Evolutionary conservation across 2,113 vertebrate genomes (phyloP), one percentile per base, ranked within the genome.

Genomic region (Accipiter cooperii): DNA sequence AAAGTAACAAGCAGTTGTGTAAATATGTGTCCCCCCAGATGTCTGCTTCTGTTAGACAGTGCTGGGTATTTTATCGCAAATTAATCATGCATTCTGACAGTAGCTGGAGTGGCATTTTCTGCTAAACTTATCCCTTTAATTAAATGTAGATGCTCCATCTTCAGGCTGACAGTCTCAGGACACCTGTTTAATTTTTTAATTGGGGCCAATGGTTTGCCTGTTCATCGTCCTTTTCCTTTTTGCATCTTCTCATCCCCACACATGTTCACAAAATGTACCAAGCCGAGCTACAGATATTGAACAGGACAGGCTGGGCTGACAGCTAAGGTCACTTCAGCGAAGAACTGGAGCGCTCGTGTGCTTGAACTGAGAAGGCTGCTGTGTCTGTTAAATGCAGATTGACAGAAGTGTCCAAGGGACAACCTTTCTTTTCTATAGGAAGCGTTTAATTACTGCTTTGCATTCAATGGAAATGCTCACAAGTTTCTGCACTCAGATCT

Each of bases 51-150:
- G 82, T 97, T 96, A 96, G 96, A 86, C 80, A 91, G 91, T 70
- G 68, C 75, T 93, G 91, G 92, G 80, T 96, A 85, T 97, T 97
- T 98, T 97, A 96, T 97, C 97, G 94, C 95, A 95, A 93, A 97
- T 98, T 97, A 98, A 98, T 98, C 98, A 97, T 95, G 94, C 93
- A 95, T 98, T 96, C 95, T 96, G 97, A 96, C 97, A 98, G 97
- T 96, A 96, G 96, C 87, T 83, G n/a, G 88, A 85, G 76, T 91
- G 90, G 85, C 75, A 91, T 82, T 97, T 96, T 87, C 89, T 95
- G 94, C 89, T 97, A 96, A 98, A 95, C 89, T 91, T 92, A 77
- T 93, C 93, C 96, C 84, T 95, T 97, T 96, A 97, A 98, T 98
- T 98, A 97, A 97, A 98, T 77, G 85, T 90, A 86, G 73, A 96